phyloP scores from a whole-genome alignment of 53 echinoderm and acorn worm genomes.

The Stichopus horrens region DNA sequence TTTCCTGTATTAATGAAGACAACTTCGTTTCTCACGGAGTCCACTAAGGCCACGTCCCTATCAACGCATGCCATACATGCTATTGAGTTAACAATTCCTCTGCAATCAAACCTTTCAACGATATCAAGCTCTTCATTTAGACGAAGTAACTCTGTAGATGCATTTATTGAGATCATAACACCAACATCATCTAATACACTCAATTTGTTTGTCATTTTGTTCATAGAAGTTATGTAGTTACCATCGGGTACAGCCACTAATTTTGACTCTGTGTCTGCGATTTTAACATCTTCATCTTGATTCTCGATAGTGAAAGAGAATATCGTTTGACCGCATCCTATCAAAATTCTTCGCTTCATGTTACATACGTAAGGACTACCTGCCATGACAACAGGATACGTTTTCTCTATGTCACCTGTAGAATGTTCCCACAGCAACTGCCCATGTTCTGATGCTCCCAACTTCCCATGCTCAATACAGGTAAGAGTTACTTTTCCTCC shows the following conservation, averaged over 20 bases:
- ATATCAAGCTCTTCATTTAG: not conserved
- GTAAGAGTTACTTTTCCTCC: not conserved
- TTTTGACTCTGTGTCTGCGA: not conserved
- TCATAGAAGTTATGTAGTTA: not conserved
- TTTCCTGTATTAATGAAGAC: not conserved
- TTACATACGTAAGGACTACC: not conserved
- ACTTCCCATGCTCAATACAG: too few relatives aligned
- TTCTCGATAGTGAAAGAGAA: not conserved
- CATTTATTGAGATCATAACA: slow-evolving; percentile 1
- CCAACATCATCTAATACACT: slow-evolving; percentile 3
- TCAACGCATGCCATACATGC: slow-evolving; percentile 26
- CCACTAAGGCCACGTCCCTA: slow-evolving; percentile 6
- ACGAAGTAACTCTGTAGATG: slow-evolving; percentile 6
- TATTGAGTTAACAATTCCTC: slow-evolving; percentile 13
- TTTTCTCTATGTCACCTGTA: not conserved
- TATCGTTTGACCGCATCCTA: not conserved
- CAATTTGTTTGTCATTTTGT: not conserved
- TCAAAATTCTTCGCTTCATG: not conserved
- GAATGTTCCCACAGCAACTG: not conserved
- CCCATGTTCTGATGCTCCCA: not conserved
- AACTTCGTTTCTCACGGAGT: slow-evolving; percentile 18
- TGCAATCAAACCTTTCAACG: not conserved
- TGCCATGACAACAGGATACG: not conserved
- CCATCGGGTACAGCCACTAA: not conserved
- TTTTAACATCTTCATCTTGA: not conserved